A percentile compares a stretch with the other conserved stretches of the same genome.
phyloP scores from a whole-genome alignment of 2,888 invertebrate genomes.

The Macaria liturata region DNA sequence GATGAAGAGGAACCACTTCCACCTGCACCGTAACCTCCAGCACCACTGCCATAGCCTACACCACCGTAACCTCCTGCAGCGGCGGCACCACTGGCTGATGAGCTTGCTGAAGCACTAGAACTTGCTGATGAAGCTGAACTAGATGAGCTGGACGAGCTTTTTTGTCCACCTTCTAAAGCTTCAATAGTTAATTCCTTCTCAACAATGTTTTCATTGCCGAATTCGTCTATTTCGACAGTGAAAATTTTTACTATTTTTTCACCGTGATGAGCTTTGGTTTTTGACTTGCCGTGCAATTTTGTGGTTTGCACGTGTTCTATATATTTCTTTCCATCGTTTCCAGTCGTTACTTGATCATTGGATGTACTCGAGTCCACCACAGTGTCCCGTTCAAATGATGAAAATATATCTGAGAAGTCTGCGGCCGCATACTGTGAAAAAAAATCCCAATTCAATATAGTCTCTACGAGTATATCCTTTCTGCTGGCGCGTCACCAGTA shows the following conservation, averaged over 20 bases:
- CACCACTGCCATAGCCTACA: constrained; percentile 8
- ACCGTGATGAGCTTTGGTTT: constrained; percentile 14
- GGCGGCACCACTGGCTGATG: not conserved
- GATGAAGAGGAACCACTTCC: constrained; percentile 1
- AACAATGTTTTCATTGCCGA: constrained; percentile 50
- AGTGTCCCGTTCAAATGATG: not conserved
- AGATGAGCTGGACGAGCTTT: constrained; percentile 7
- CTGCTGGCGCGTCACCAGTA: too few species aligned
- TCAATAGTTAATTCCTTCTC: constrained; percentile 60
- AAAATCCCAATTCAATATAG: not conserved
- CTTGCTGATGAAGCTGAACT: constrained; percentile 16
- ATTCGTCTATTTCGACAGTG: constrained; percentile 45
- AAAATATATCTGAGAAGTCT: constrained; percentile 35
- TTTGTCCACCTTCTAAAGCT: constrained; percentile 13
- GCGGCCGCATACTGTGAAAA: constrained; percentile 53
- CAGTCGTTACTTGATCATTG: not conserved
- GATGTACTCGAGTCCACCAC: not conserved
- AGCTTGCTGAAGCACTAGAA: constrained; percentile 9
- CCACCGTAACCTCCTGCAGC: constrained; percentile 7
- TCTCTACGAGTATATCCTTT: too few species aligned
- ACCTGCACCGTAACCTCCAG: constrained; percentile 3
- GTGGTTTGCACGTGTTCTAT: not conserved
- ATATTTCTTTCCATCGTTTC: constrained; percentile 3
- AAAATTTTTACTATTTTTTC: constrained; percentile 46
- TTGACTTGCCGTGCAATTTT: constrained; percentile 1